Conservation (phyloP, 23 tunicate species). For the Trididemnum nubilum region DNA sequence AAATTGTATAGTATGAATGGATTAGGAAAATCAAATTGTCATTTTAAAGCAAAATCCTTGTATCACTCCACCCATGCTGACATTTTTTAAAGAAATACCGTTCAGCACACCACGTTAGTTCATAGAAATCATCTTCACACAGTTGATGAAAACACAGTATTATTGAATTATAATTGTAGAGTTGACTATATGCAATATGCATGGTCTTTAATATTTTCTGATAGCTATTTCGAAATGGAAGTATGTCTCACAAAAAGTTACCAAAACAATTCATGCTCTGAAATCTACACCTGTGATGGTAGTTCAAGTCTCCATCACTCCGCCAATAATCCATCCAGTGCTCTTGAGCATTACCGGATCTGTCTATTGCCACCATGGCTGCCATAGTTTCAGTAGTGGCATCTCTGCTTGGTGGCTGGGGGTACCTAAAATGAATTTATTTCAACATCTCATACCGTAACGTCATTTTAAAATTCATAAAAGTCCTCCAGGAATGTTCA, state of each 20-base stretch:
- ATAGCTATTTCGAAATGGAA: too few relatives aligned
- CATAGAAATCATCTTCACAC: too few relatives aligned
- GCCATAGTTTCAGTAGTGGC: conserved; percentile 26
- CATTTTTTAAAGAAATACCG: not conserved
- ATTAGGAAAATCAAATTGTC: not conserved
- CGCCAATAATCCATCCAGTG: conserved; percentile 87
- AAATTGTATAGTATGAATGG: too few relatives aligned
- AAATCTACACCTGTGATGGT: conserved; percentile 94
- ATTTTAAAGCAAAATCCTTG: too few relatives aligned
- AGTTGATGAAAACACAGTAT: too few relatives aligned
- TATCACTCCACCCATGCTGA: not conserved
- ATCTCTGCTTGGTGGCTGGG: conserved; percentile 50
- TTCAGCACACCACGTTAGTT: too few relatives aligned
- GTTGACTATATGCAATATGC: too few relatives aligned
- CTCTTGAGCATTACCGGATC: conserved; percentile 58
- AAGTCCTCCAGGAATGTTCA: not conserved
- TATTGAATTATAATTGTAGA: too few relatives aligned
- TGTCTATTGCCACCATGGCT: conserved; percentile 44
- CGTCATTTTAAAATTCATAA: too few relatives aligned
- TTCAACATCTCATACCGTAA: not conserved
- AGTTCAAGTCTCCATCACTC: conserved; percentile 74
- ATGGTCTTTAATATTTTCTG: too few relatives aligned
- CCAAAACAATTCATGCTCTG: too few relatives aligned
- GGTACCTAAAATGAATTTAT: conserved; percentile 61
- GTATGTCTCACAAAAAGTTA: too few relatives aligned